Conservation (phyloP, 2,888 invertebrate species). For the Scaptomyza polygonia region DNA sequence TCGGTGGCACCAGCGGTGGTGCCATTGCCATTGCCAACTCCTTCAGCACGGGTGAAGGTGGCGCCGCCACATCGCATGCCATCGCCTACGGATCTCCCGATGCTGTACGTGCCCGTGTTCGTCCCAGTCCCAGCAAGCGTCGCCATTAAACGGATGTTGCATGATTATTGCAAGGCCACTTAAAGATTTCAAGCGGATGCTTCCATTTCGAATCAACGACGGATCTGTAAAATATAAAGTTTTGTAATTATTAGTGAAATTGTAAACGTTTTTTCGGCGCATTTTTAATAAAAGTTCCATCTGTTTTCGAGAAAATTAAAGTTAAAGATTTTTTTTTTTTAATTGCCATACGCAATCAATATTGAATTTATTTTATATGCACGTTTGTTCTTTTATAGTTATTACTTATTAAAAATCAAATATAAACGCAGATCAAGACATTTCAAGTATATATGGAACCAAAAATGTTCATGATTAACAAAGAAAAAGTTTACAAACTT, state of each 20-base stretch:
- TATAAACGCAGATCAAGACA: constrained; percentile 12
- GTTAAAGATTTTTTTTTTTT: constrained; percentile 1
- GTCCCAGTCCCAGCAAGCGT: constrained; percentile 76
- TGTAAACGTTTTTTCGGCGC: constrained; percentile 62
- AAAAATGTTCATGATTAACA: constrained; percentile 21
- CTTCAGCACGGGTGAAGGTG: constrained; percentile 84
- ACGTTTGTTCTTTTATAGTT: constrained; percentile 8
- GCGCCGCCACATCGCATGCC: constrained; percentile 84
- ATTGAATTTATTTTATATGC: constrained; percentile 40
- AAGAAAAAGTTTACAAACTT: constrained; percentile 25
- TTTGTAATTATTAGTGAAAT: constrained; percentile 77
- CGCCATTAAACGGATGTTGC: constrained; percentile 60
- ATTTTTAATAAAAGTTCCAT: constrained; percentile 66
- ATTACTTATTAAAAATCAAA: background rate
- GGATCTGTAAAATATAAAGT: constrained; percentile 50
- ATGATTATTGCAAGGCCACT: constrained; percentile 41
- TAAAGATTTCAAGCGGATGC: constrained; percentile 36
- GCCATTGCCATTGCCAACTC: constrained; percentile 85
- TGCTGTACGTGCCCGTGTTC: constrained; percentile 74
- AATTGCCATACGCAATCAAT: constrained; percentile 21
- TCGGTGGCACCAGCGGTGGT: constrained; percentile 83
- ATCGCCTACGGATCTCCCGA: constrained; percentile 84
- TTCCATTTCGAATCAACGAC: constrained; percentile 39
- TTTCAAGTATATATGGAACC: constrained; percentile 17
- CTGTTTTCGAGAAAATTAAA: constrained; percentile 39